Evolutionary conservation across 1,140 invertebrate species (phyloP).

Genomic region (Sminthurinus signatus): DNA sequence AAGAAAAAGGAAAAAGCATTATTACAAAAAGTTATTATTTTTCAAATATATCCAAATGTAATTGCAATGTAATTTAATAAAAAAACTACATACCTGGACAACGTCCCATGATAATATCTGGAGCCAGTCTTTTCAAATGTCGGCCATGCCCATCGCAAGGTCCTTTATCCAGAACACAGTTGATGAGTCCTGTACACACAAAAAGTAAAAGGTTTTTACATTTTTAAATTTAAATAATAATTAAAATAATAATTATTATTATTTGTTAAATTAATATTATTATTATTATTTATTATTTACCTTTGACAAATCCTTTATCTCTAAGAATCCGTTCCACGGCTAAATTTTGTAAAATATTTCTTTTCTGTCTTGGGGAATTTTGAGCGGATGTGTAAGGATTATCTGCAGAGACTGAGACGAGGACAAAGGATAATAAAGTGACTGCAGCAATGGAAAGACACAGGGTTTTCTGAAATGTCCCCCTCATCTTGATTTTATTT

Average conservation of each 20-base stretch:
- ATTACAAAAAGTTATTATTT: too few species aligned
- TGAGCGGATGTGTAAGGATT: not conserved
- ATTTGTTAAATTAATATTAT: too few species aligned
- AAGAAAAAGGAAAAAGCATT: too few species aligned
- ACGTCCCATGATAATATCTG: constrained; percentile 39
- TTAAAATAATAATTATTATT: too few species aligned
- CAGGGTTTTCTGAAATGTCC: not conserved
- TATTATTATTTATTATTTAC: too few species aligned
- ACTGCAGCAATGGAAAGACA: not conserved
- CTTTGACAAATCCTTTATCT: constrained; percentile 39
- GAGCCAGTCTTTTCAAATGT: constrained; percentile 38
- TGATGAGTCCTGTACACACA: too few species aligned
- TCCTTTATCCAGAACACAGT: constrained; percentile 42
- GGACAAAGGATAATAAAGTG: not conserved
- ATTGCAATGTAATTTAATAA: too few species aligned
- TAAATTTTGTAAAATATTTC: constrained; percentile 38
- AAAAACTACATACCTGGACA: too few species aligned
- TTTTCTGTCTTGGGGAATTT: not conserved
- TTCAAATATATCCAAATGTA: too few species aligned
- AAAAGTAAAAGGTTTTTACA: too few species aligned
- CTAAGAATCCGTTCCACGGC: constrained; percentile 39
- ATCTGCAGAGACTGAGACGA: not conserved
- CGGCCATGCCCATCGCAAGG: constrained; percentile 37
- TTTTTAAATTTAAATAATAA: too few species aligned
- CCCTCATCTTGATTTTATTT: not conserved